Conservation (phyloP, 1,140 invertebrate genomes). For the Metaphire vulgaris region DNA sequence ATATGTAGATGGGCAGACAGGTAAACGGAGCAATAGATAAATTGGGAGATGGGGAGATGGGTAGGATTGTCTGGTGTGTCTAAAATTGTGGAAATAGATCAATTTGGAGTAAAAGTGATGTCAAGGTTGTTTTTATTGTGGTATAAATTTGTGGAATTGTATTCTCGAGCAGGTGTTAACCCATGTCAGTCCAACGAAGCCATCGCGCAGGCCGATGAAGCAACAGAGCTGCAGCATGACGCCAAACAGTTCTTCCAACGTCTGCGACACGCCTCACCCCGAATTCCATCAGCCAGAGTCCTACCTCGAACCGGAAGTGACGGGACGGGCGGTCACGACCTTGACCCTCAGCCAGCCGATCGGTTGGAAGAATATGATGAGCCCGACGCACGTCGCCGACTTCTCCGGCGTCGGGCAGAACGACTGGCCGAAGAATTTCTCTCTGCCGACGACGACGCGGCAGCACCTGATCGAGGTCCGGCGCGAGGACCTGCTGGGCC, state of each 20-base stretch:
- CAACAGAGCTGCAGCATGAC: background rate
- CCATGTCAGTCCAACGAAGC: constrained; percentile 18
- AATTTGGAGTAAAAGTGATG: too few species aligned
- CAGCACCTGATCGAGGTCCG: background rate
- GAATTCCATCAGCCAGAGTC: background rate
- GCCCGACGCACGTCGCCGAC: background rate
- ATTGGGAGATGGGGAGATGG: too few species aligned
- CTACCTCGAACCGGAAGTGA: background rate
- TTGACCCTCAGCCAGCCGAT: background rate
- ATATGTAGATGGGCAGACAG: too few species aligned
- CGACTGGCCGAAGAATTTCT: background rate
- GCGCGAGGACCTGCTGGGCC: background rate
- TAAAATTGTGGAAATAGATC: too few species aligned
- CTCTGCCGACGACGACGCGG: background rate
- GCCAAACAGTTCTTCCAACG: background rate
- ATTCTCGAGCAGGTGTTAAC: constrained; percentile 53
- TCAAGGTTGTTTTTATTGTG: too few species aligned
- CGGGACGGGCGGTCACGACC: too few species aligned
- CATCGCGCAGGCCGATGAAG: background rate
- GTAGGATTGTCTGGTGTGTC: too few species aligned
- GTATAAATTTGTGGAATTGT: too few species aligned
- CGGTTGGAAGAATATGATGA: background rate
- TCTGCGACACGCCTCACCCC: background rate
- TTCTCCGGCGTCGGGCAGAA: background rate
- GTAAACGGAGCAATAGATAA: too few species aligned